Conservation (phyloP, 1,140 invertebrate genomes). For the Eupristina koningsbergeri region DNA sequence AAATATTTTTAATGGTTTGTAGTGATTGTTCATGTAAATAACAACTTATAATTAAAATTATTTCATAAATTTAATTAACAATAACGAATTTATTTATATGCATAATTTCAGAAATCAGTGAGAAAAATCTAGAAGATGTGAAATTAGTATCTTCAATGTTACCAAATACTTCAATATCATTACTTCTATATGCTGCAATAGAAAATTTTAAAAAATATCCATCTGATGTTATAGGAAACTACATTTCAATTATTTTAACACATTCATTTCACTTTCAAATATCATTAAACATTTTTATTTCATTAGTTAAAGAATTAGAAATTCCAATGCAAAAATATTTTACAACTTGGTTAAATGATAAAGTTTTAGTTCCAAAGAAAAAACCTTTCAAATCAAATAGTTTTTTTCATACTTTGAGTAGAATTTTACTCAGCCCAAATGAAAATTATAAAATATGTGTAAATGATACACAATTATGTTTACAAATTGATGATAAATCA, state of each 20-base stretch:
- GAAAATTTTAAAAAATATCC: slow-evolving; percentile 57
- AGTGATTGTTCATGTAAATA: background rate
- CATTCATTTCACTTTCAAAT: slow-evolving; percentile 66
- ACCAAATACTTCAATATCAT: slow-evolving; percentile 57
- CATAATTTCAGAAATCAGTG: slow-evolving; percentile 51
- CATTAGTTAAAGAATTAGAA: slow-evolving; percentile 55
- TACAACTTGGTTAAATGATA: slow-evolving; percentile 55
- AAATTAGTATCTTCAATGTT: slow-evolving; percentile 40
- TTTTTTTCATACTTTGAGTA: slow-evolving; percentile 41
- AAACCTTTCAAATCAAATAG: slow-evolving; percentile 45
- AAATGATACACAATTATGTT: slow-evolving; percentile 12
- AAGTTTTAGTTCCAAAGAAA: slow-evolving; percentile 43
- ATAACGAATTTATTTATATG: background rate
- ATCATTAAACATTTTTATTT: slow-evolving; percentile 56
- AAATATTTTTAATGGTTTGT: slow-evolving; percentile 60
- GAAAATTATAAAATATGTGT: slow-evolving; percentile 5
- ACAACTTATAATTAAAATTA: slow-evolving; percentile 10
- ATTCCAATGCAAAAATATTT: slow-evolving; percentile 59
- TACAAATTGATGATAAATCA: slow-evolving; percentile 43
- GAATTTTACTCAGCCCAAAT: slow-evolving; percentile 33
- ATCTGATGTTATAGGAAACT: slow-evolving; percentile 53
- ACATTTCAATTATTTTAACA: slow-evolving; percentile 58
- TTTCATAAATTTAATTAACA: background rate
- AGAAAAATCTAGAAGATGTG: slow-evolving; percentile 34
- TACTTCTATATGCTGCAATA: slow-evolving; percentile 60